Percentiles rank a stretch among this genome's conserved stretches.
Conservation (phyloP, 2,888 invertebrate species). For the Tachina fera region DNA sequence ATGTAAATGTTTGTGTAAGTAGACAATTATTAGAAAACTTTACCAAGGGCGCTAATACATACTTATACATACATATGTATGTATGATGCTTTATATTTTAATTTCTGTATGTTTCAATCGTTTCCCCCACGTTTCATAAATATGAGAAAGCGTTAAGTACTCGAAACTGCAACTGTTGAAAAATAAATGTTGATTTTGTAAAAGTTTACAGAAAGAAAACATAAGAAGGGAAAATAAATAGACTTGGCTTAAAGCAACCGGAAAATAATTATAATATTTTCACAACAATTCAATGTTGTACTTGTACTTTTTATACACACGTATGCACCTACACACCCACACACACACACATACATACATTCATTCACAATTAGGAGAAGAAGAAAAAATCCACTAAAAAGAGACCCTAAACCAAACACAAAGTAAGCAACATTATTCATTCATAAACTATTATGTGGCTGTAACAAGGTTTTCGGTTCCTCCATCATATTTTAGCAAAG, state of each 20-base stretch:
- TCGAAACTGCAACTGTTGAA: slow-evolving; percentile 53
- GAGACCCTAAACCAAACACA: slow-evolving; percentile 52
- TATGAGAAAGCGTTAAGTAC: slow-evolving; percentile 47
- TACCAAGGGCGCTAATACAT: slow-evolving; percentile 5
- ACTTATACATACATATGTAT: neutral
- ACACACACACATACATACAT: slow-evolving; percentile 4
- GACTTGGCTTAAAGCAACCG: slow-evolving; percentile 67
- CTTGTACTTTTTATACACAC: slow-evolving; percentile 31
- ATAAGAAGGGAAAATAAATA: slow-evolving; percentile 51
- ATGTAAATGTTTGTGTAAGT: neutral
- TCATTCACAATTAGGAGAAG: neutral
- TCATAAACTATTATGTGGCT: slow-evolving; percentile 52
- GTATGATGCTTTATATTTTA: neutral
- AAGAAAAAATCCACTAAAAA: slow-evolving; percentile 19
- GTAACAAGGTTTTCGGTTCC: slow-evolving; percentile 59
- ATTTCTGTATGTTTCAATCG: neutral
- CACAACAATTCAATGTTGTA: slow-evolving; percentile 33
- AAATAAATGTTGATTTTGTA: slow-evolving; percentile 52
- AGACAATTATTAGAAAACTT: slow-evolving; percentile 6
- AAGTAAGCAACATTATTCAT: slow-evolving; percentile 48
- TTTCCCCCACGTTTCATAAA: neutral
- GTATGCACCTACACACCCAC: neutral
- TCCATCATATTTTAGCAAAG: slow-evolving; percentile 31
- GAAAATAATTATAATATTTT: slow-evolving; percentile 68
- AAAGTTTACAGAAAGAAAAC: slow-evolving; percentile 19